Percentiles rank a stretch among this genome's conserved stretches.
phyloP scores from a whole-genome alignment of 2,113 vertebrate species.

The Suricata suricatta region DNA sequence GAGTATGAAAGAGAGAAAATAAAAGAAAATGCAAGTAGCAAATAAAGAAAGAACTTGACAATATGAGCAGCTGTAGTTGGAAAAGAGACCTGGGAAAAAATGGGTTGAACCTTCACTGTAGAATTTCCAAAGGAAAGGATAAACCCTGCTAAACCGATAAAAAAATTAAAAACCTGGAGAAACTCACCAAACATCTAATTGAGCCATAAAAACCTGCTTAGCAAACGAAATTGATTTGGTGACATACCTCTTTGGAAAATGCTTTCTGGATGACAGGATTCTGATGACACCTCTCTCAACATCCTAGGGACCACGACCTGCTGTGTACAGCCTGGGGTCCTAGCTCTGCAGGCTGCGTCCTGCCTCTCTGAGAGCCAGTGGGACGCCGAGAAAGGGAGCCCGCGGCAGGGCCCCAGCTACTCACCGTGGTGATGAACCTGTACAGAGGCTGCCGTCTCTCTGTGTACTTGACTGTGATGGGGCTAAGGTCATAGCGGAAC shows the following conservation, averaged over 20 bases:
- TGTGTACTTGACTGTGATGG: slow-evolving; percentile 99
- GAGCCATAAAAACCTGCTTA: neutral
- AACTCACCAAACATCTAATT: neutral
- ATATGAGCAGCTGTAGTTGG: accelerated
- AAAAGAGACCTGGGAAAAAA: neutral
- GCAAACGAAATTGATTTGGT: neutral
- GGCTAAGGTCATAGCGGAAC: slow-evolving; percentile 99
- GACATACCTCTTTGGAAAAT: neutral
- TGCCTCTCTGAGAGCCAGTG: accelerated
- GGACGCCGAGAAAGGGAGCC: accelerated
- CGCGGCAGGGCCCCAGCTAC: slow-evolving; percentile 61
- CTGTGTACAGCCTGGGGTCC: neutral
- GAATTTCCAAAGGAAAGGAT: neutral
- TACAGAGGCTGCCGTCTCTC: slow-evolving; percentile 97
- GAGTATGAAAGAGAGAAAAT: neutral
- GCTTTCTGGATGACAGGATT: neutral
- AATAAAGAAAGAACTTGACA: neutral
- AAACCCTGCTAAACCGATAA: neutral
- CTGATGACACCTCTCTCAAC: neutral
- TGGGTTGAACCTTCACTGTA: neutral
- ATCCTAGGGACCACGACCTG: neutral
- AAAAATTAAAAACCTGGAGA: neutral
- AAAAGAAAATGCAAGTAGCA: neutral
- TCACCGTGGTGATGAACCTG: slow-evolving; percentile 98
- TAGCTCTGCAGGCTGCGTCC: accelerated